These are phyloP conservation scores for Tribolium freemani DNA, from an alignment of 2,888 invertebrate genomes.

Conservation along the genomic window DNA sequence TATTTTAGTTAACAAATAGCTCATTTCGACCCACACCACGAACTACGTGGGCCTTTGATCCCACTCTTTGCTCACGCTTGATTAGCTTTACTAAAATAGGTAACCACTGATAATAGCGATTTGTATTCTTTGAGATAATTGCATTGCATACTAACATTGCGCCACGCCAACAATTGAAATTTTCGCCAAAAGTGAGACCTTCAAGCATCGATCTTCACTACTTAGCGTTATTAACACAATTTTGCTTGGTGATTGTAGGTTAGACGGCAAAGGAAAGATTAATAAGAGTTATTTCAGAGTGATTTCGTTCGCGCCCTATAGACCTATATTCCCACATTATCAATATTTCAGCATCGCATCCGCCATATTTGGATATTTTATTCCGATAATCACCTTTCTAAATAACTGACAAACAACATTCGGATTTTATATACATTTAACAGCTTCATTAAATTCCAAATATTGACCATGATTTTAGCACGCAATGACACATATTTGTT, in stretches of 20 bases:
- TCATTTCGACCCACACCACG: slow-evolving; percentile 8
- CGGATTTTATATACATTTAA: neutral
- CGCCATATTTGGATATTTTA: no score
- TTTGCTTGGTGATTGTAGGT: slow-evolving; percentile 9
- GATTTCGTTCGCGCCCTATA: neutral
- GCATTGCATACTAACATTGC: slow-evolving; percentile 18
- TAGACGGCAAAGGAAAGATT: neutral
- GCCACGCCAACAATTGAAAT: neutral
- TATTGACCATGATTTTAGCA: no score
- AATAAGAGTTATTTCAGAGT: neutral
- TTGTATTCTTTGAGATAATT: slow-evolving; percentile 13
- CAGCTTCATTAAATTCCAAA: slow-evolving; percentile 10
- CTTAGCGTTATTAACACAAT: slow-evolving; percentile 12
- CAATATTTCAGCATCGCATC: neutral
- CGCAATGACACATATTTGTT: slow-evolving; percentile 1
- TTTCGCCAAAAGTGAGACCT: neutral
- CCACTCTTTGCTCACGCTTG: slow-evolving; percentile 24
- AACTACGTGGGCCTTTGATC: slow-evolving; percentile 17
- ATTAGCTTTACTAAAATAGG: slow-evolving; percentile 10
- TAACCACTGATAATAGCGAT: slow-evolving; percentile 14
- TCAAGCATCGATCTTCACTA: neutral
- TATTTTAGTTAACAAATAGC: slow-evolving; percentile 6
- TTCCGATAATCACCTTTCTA: no score
- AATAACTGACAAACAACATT: no score
- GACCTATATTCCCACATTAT: neutral